phyloP scores from a whole-genome alignment of 2,113 vertebrate species.

The Jacana jacana region DNA sequence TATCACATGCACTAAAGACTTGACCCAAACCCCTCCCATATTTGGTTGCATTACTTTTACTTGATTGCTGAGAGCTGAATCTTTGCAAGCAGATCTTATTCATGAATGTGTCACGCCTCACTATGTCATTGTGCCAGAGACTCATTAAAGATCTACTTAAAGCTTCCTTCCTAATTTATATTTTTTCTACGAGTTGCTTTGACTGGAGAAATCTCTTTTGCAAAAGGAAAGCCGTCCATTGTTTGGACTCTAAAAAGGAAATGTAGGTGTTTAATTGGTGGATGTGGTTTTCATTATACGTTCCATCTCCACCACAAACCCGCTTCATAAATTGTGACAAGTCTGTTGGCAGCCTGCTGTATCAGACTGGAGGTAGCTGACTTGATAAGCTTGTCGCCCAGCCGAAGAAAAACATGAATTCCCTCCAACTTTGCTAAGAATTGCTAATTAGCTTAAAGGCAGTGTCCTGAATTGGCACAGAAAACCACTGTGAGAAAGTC shows the following conservation, averaged over 20 bases:
- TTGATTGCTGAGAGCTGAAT: background rate
- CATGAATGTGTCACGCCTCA: background rate
- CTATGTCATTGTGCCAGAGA: background rate
- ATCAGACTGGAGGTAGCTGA: conserved; percentile 33
- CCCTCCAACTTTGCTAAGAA: conserved; percentile 29
- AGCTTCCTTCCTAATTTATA: conserved; percentile 34
- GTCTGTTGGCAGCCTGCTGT: conserved; percentile 29
- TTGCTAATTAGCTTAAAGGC: conserved; percentile 6
- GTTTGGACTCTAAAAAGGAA: conserved; percentile 43
- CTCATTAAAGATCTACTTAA: conserved; percentile 44
- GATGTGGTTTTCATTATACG: conserved; percentile 39
- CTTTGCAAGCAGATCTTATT: conserved; percentile 17
- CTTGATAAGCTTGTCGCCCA: conserved; percentile 16
- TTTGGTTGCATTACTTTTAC: background rate
- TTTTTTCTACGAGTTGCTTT: conserved; percentile 19
- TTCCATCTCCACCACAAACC: conserved; percentile 10
- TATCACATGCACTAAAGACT: background rate
- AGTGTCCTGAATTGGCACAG: background rate
- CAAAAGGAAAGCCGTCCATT: background rate
- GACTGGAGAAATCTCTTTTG: conserved; percentile 35
- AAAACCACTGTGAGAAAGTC: background rate
- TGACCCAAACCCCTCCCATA: background rate
- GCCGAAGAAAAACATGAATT: conserved; percentile 15
- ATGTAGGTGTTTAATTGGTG: conserved; percentile 52
- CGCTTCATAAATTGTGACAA: conserved; percentile 35